Evolutionary conservation across 2,113 vertebrate species (phyloP).

Genomic region (Phylloscopus trochiloides): DNA sequence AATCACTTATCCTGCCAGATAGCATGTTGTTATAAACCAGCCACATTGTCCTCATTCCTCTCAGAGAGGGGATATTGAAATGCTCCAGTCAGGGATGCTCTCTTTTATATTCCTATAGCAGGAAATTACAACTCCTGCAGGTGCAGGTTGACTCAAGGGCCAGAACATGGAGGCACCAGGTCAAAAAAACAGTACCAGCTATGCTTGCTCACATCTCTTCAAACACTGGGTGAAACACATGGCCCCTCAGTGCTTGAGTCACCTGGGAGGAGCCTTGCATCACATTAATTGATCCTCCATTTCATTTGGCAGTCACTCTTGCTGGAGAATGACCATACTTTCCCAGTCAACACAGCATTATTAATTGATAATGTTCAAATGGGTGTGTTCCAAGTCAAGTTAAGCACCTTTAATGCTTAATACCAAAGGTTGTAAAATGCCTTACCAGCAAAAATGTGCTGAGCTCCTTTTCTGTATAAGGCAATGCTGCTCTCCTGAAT

Average conservation of each 20-base stretch:
- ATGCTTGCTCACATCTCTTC: not conserved
- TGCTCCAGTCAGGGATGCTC: not conserved
- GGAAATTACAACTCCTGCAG: not conserved
- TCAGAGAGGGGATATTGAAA: rapidly evolving
- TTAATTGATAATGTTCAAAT: not conserved
- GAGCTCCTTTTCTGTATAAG: not conserved
- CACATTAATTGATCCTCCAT: not conserved
- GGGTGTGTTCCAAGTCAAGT: not conserved
- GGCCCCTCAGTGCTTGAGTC: rapidly evolving
- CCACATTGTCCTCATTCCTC: not conserved
- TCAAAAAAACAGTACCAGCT: not conserved
- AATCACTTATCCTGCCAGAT: not conserved
- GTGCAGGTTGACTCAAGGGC: not conserved
- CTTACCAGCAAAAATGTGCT: not conserved
- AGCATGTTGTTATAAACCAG: not conserved
- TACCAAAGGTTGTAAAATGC: not conserved
- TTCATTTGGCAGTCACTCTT: not conserved
- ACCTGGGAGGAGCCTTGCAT: not conserved
- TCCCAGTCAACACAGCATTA: not conserved
- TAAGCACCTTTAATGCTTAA: not conserved
- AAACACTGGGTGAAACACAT: not conserved
- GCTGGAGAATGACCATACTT: not conserved
- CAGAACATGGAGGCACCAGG: not conserved
- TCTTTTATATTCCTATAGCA: not conserved
- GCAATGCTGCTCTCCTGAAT: not conserved